Evolutionary conservation across 2,888 invertebrate species (phyloP).

Genomic region (Metacarcinus magister): DNA sequence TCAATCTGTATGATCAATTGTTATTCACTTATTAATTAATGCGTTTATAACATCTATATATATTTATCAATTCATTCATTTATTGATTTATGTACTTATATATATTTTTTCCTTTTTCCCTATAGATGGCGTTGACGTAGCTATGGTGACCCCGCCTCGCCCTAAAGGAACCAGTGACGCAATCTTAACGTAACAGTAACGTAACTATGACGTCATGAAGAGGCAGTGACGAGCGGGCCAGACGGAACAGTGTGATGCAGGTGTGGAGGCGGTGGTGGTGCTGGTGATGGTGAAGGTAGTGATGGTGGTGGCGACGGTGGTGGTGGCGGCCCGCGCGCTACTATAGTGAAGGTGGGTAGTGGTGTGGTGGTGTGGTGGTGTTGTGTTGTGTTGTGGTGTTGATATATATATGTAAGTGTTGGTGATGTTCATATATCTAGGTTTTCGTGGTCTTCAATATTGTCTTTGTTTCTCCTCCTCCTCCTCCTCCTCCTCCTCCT

Average conservation of each 20-base stretch:
- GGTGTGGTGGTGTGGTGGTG: slow-evolving; percentile 29
- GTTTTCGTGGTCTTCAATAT: neutral
- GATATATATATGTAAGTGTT: neutral
- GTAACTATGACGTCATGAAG: neutral
- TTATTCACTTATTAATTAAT: neutral
- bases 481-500: slow-evolving; percentile 34
- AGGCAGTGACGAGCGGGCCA: neutral
- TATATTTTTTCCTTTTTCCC: neutral
- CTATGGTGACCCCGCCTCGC: neutral
- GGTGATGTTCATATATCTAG: neutral
- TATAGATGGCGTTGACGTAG: neutral
- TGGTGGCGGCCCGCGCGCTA: neutral
- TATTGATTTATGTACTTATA: neutral
- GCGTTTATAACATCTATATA: neutral
- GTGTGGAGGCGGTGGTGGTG: neutral
- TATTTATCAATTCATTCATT: neutral
- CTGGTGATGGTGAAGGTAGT: neutral
- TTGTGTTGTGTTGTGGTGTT: neutral
- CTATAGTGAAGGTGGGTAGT: slow-evolving; percentile 13
- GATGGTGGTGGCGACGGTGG: neutral
- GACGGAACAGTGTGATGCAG: neutral
- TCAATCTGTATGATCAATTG: neutral
- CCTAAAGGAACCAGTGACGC: neutral
- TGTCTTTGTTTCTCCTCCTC: neutral
- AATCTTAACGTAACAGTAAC: neutral